Evolutionary conservation across 2,797 vertebrate species (phyloP).

Genomic region (Acestrorhynchus altus): DNA sequence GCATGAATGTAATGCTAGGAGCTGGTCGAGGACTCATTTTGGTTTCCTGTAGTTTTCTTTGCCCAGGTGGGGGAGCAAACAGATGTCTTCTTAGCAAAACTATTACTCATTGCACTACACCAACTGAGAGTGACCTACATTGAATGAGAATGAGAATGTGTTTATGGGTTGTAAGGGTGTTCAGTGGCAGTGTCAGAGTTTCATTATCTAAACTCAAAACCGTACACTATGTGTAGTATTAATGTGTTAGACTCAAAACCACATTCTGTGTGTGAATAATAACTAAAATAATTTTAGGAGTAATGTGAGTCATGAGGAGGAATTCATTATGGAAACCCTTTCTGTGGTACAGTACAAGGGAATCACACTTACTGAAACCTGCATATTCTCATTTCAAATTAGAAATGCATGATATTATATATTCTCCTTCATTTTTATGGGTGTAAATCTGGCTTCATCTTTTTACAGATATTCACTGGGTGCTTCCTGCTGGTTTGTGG

Average conservation of each 20-base stretch:
- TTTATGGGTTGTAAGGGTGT: too few relatives aligned
- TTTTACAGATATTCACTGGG: constrained; percentile 16
- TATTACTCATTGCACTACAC: too few relatives aligned
- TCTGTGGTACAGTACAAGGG: background rate
- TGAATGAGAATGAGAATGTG: too few relatives aligned
- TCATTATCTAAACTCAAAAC: background rate
- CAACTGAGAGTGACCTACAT: too few relatives aligned
- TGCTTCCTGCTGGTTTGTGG: constrained; percentile 30
- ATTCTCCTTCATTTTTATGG: too few relatives aligned
- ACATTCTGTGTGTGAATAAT: background rate
- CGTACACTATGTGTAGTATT: background rate
- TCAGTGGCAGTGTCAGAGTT: background rate
- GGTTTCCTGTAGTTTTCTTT: too few relatives aligned
- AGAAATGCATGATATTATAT: too few relatives aligned
- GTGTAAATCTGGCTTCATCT: background rate
- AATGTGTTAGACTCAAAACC: background rate
- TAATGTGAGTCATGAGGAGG: background rate
- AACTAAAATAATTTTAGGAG: background rate
- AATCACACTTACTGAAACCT: background rate
- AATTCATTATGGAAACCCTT: background rate
- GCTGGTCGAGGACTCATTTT: too few relatives aligned
- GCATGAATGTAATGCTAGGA: background rate
- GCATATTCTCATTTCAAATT: background rate
- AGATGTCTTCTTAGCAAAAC: too few relatives aligned
- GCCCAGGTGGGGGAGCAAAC: too few relatives aligned